Evolutionary conservation across 2,113 vertebrate genomes (phyloP).

Genomic region (Nannobrachium achirus): DNA sequence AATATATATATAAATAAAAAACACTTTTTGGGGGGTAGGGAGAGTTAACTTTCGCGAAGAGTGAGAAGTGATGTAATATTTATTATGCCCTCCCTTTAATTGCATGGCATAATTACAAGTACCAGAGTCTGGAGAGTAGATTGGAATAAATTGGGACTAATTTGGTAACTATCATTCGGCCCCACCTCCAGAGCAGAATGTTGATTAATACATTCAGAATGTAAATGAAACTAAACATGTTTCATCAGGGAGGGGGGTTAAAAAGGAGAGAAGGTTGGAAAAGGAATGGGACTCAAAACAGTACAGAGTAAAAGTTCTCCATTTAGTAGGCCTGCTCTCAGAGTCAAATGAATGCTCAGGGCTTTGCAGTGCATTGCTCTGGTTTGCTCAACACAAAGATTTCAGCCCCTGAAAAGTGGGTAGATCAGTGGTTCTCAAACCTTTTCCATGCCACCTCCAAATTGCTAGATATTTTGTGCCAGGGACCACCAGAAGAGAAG

Average conservation of each 20-base stretch:
- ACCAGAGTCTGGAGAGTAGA: constrained; percentile 65
- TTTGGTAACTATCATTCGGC: constrained; percentile 57
- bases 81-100: constrained; percentile 62
- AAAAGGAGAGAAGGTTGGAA: constrained; percentile 8
- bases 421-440: too few species aligned
- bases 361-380: not conserved
- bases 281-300: constrained; percentile 29
- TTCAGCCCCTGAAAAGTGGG: not conserved
- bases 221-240: constrained; percentile 47
- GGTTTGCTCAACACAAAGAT: not conserved
- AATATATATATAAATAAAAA: not conserved
- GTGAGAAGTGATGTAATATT: constrained; percentile 67
- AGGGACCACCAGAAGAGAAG: too few species aligned
- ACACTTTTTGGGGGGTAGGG: constrained; percentile 33
- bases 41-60: constrained; percentile 57
- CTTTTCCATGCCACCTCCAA: too few species aligned
- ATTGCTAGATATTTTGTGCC: too few species aligned
- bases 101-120: constrained; percentile 72
- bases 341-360: too few species aligned
- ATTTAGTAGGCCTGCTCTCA: too few species aligned
- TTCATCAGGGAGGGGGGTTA: not conserved
- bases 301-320: not conserved
- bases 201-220: constrained; percentile 63
- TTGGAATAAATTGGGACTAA: constrained; percentile 72
- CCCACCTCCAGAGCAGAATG: constrained; percentile 52